Base-by-base conservation (phyloP, 2,797 vertebrate species). In the Periophthalmus magnuspinnatus region DNA sequence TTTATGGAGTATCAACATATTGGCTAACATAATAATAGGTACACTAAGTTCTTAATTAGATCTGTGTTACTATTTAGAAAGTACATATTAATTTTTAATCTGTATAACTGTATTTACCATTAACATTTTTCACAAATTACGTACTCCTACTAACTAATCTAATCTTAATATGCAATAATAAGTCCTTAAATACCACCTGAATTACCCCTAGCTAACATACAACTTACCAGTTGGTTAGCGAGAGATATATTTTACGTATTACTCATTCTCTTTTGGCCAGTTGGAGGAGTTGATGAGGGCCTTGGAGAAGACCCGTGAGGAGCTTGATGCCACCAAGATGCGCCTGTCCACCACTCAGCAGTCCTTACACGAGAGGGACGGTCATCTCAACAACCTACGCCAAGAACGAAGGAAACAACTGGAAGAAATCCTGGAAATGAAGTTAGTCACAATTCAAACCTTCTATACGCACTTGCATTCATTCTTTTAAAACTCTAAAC, bases 401-500 rank as follows among this genome's bases (percentile, higher is more conserved):
- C 93, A 95, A 72, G 96, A 99, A 67, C 80, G 95, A 77, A 94
- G 96, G 79, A 97, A 96, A 76, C 96, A 99, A 89, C 94, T 98
- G 52, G 95, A 97, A 86, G 97, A 98, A 89, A 96, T 99, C 74
- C 91, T 98, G 73, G 96, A 98, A 91, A 97, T 98, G 95, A 98
- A 98, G 97, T 98, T 87, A 96, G 97, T 94, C 68, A 58, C 56
- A 17, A 58, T 58, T 59, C 52, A 9, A 28, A 59, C 38, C 41
- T 61, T 14, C 21, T 36, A 47, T 8, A 47, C 11, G 45, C n/a
- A 2, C 4, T 33, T 59, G 4, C 67, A 63, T 50, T 56, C 64
- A 38, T 57, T 19, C 33, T 54, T 19, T 54, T 7, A 21, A 54
- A 54, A 21, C 22, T 28, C 22, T 16, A 16, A 56, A 22, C 55